Evolutionary conservation across 2,797 vertebrate species (phyloP), one percentile per base, ranked within the genome.

Genomic region (Myotis daubentonii): DNA sequence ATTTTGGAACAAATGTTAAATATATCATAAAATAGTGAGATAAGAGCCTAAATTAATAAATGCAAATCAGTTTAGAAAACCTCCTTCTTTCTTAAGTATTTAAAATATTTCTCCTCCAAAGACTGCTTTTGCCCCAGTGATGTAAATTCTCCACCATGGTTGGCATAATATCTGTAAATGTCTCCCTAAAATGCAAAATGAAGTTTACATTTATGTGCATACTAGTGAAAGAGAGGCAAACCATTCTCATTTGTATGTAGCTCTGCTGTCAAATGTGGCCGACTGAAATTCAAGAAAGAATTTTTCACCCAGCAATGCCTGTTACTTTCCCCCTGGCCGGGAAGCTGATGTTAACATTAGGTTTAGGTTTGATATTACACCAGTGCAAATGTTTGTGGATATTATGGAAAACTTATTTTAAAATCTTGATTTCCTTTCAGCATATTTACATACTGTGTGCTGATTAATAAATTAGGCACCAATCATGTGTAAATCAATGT

Each of bases 311-410:
- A 93, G 86, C 89, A 94, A 95, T 41, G 78, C 92, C 89, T 68
- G 75, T 89, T 9, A 81, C 93, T 0, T 51, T 96, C 95, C 85
- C 91, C 90, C 96, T 94, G 97, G 97, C 93, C 94, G 53, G 93
- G 94, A 70, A 4, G 89, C 95, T 93, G 89, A 87, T 44, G 93
- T 95, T 97, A 98, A 94, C 88, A 76, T 96, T 53, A n/a, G 96
- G 92, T 97, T 97, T 97, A 98, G 97, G 97, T 97, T 96, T 97
- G 96, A 96, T 12, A 91, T 95, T 94, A 97, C 94, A 89, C 96
- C 97, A 97, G 96, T 5, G 66, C 96, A 97, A 97, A 97, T 97
- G 97, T 97, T 98, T 98, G 98, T 97, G 97, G 97, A 96, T 98
- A 96, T 98, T 87, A 96, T 97, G 91, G 95, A 97, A 98, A 95